Evolutionary conservation across 2,888 invertebrate species (phyloP).

Genomic region (Tetramorium bicarinatum): DNA sequence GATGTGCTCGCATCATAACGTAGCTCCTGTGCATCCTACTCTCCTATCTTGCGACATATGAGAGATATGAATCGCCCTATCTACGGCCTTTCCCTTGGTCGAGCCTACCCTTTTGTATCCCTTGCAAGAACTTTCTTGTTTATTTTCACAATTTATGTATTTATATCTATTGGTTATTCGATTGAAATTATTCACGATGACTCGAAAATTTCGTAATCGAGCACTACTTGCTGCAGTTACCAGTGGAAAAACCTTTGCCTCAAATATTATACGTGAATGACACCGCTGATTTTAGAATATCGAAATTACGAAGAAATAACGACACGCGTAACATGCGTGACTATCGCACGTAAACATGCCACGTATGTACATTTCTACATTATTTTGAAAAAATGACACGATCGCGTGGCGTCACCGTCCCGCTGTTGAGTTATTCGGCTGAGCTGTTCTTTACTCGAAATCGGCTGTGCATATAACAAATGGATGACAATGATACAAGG

Average conservation of each 20-base stretch:
- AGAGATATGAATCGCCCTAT: constrained; percentile 84
- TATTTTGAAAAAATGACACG: neutral
- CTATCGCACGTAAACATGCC: neutral
- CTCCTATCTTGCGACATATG: constrained; percentile 81
- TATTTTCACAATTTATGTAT: neutral
- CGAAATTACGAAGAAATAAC: neutral
- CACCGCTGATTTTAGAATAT: neutral
- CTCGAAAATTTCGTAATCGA: neutral
- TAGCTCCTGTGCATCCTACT: constrained; percentile 80
- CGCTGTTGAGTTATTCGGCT: neutral
- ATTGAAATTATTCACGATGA: neutral
- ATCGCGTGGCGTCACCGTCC: neutral
- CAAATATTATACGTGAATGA: neutral
- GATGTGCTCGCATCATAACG: constrained; percentile 74
- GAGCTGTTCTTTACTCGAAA: neutral
- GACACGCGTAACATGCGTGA: neutral
- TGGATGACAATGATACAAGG: constrained; percentile 67
- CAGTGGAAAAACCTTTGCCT: neutral
- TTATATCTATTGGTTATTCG: neutral
- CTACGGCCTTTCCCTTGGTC: constrained; percentile 52
- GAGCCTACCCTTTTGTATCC: neutral
- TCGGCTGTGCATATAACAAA: neutral
- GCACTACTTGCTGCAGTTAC: neutral
- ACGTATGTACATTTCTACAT: neutral
- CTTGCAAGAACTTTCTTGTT: neutral